Base-by-base conservation (phyloP, 2,888 invertebrate species). In the Emmelina monodactyla region DNA sequence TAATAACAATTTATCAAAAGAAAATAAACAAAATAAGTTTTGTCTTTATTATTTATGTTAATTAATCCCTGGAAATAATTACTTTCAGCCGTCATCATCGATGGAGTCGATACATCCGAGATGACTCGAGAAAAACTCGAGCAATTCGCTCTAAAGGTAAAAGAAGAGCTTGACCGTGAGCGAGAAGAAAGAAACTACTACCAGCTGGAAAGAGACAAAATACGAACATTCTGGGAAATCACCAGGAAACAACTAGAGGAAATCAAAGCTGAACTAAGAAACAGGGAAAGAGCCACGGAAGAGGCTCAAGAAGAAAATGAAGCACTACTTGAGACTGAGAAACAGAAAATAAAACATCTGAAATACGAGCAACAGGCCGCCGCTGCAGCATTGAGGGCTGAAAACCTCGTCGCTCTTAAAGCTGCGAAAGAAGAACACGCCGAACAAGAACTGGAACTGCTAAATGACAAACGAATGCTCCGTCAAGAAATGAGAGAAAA, bases 151-250 rank as follows among this genome's bases (percentile, higher is more conserved):
- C 82, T 89, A 32, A 85, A 88, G 51, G 86, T 96, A 13, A 88
- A 92, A 60, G 93, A 93, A 58, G 95, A 97, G 78, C 83, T 96
- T 61, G 96, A 97, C 58, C 85, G 92, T 37, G 97, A 97, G 67
- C 82, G 97, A 51, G 97, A 97, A 66, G 97, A 97, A 66, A 79
- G 97, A 35, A 97, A 97, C 67, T 97, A 91, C 63, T 97, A 95
- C 55, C 97, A 97, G 70, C 67, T 97, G 51, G 97, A 97, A 75
- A 83, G 97, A 47, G 97, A 97, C 63, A 96, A 96, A 72, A 83
- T 97, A 11, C 85, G 94, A 47, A 93, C 93, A 2, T 96, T 95
- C 62, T 97, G 97, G 97, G 96, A 97, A 69, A 94, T 97, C 35
- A 92, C 95, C 0, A 85, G 92, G 46, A 88, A 91, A 50, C 93